Percentiles rank a stretch among this genome's conserved stretches.
Evolutionary conservation across 2,797 vertebrate genomes (phyloP).

Genomic region (Gallinago stenura): DNA sequence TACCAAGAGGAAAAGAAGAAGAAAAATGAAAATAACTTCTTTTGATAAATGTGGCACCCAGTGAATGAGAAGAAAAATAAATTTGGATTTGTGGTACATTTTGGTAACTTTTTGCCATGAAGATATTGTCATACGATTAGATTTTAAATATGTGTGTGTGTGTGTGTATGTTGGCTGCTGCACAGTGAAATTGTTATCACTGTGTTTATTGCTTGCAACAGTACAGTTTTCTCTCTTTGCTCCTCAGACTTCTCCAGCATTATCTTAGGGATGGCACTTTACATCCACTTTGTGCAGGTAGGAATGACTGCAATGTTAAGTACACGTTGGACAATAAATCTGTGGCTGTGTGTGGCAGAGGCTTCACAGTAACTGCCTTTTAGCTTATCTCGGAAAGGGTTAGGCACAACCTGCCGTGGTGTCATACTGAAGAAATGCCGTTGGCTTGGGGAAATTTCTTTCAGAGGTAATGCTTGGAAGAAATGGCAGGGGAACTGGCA

Average conservation of each 20-base stretch:
- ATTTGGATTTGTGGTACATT: background rate
- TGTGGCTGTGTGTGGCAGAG: background rate
- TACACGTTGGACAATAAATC: background rate
- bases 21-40: background rate
- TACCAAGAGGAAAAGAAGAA: slow-evolving; percentile 37
- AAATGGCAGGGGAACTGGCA: background rate
- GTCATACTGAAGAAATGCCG: background rate
- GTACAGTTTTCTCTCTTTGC: background rate
- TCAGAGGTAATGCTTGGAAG: background rate
- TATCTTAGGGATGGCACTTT: background rate
- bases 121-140: background rate
- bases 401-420: background rate
- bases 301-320: background rate
- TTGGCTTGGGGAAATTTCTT: background rate
- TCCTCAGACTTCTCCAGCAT: background rate
- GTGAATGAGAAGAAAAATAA: background rate
- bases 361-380: background rate
- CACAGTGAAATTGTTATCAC: background rate
- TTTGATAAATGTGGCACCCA: background rate
- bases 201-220: background rate
- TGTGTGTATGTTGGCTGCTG: background rate
- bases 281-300: background rate
- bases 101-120: slow-evolving; percentile 15
- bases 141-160: background rate
- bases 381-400: rapidly evolving